Percentiles rank a stretch among this genome's conserved stretches.
Conservation (phyloP, 2,797 vertebrate species). For the Parambassis ranga region DNA sequence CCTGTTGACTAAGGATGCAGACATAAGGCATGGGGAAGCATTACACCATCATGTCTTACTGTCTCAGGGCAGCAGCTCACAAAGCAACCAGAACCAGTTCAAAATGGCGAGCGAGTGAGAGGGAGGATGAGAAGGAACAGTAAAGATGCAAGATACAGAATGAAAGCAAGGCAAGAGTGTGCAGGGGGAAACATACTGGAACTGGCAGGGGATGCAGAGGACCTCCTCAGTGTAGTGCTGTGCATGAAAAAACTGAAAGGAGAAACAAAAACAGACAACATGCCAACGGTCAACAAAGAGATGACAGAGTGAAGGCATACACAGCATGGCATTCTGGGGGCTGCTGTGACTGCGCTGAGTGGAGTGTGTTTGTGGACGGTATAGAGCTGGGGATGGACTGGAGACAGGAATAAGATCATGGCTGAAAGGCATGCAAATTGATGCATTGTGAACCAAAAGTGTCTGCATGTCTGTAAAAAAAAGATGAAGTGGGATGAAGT, state of each 20-base stretch:
- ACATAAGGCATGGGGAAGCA: constrained; percentile 1
- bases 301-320: constrained; percentile 73
- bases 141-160: constrained; percentile 63
- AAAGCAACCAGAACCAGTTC: constrained; percentile 47
- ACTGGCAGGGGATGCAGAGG: constrained; percentile 78
- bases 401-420: constrained; percentile 41
- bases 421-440: constrained; percentile 65
- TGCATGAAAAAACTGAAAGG: constrained; percentile 85
- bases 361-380: constrained; percentile 32
- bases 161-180: constrained; percentile 76
- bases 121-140: constrained; percentile 56
- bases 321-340: constrained; percentile 61
- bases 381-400: constrained; percentile 43
- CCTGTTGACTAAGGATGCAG: constrained; percentile 1
- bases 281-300: constrained; percentile 79
- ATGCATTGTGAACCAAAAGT: constrained; percentile 35
- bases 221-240: constrained; percentile 78
- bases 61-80: constrained; percentile 13
- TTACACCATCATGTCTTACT: constrained; percentile 23
- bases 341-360: constrained; percentile 43
- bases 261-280: constrained; percentile 84
- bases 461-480: constrained; percentile 5
- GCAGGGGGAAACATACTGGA: constrained; percentile 80
- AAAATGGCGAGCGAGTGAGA: constrained; percentile 29
- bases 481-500: constrained; percentile 18